phyloP scores from a whole-genome alignment of 2,113 vertebrate genomes.

The Oreotrochilus melanogaster region DNA sequence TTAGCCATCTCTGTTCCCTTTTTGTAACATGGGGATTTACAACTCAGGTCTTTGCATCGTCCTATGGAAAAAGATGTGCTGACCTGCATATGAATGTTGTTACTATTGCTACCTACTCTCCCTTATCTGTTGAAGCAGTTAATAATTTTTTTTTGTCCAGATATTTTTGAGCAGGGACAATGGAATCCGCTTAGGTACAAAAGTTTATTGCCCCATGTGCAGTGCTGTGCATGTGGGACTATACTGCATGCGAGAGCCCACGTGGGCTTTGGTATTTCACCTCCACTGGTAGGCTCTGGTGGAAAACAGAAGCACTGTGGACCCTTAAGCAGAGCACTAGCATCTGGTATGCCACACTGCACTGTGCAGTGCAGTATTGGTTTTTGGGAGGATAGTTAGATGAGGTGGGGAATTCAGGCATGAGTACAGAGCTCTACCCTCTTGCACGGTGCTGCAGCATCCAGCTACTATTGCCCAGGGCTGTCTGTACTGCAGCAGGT shows the following conservation, averaged over 20 bases:
- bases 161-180: neutral
- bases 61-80: neutral
- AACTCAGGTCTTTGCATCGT: neutral
- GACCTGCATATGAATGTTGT: neutral
- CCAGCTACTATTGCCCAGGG: neutral
- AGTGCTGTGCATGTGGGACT: neutral
- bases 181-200: neutral
- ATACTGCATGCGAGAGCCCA: fast-evolving
- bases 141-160: neutral
- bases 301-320: neutral
- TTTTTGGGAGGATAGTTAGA: neutral
- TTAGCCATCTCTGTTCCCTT: neutral
- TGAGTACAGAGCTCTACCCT: neutral
- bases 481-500: neutral
- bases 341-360: neutral
- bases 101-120: neutral
- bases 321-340: neutral
- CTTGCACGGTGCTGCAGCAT: neutral
- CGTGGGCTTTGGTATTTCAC: neutral
- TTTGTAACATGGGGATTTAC: neutral
- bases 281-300: fast-evolving
- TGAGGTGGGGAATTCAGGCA: neutral
- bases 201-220: neutral
- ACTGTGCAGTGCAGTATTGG: fast-evolving
- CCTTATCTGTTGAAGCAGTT: neutral